Conservation (phyloP, 2,113 vertebrate species). For the Tragelaphus strepsiceros region DNA sequence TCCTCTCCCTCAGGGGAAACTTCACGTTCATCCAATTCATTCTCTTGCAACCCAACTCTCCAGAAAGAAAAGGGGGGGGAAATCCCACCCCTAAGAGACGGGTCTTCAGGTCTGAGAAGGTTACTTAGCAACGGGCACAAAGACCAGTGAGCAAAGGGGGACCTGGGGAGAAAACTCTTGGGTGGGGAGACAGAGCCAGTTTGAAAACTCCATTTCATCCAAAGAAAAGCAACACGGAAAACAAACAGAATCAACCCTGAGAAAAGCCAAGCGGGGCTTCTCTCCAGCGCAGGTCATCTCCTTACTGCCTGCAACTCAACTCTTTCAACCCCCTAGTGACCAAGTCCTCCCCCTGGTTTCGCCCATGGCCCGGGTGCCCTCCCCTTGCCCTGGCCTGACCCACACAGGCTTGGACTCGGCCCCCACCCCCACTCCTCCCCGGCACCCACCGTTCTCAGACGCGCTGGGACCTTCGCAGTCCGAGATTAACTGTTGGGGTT, state of each 20-base stretch:
- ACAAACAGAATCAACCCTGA: constrained; percentile 53
- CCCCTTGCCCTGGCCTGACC: constrained; percentile 58
- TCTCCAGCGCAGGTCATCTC: neutral
- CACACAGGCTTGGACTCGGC: neutral
- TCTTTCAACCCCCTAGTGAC: neutral
- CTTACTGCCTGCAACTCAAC: neutral
- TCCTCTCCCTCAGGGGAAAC: constrained; percentile 60
- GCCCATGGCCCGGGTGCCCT: constrained; percentile 44
- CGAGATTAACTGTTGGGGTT: constrained; percentile 80
- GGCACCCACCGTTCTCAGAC: constrained; percentile 79
- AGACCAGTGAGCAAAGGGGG: constrained; percentile 62
- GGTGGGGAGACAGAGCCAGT: constrained; percentile 63
- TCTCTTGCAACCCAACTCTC: constrained; percentile 71
- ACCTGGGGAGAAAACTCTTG: constrained; percentile 66
- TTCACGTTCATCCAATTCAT: constrained; percentile 65
- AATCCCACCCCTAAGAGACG: constrained; percentile 73
- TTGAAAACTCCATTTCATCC: constrained; percentile 74
- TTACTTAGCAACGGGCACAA: constrained; percentile 80
- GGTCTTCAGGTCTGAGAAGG: constrained; percentile 72
- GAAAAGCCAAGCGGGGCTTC: neutral
- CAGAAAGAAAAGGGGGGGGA: constrained; percentile 37
- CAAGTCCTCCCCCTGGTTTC: neutral
- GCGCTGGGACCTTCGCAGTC: constrained; percentile 76
- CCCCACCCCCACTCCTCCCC: neutral
- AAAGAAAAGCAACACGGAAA: constrained; percentile 58